A percentile compares a stretch with the other conserved stretches of the same genome.
Conservation (phyloP, 2,113 vertebrate genomes). For the Genyomyrus donnyi region DNA sequence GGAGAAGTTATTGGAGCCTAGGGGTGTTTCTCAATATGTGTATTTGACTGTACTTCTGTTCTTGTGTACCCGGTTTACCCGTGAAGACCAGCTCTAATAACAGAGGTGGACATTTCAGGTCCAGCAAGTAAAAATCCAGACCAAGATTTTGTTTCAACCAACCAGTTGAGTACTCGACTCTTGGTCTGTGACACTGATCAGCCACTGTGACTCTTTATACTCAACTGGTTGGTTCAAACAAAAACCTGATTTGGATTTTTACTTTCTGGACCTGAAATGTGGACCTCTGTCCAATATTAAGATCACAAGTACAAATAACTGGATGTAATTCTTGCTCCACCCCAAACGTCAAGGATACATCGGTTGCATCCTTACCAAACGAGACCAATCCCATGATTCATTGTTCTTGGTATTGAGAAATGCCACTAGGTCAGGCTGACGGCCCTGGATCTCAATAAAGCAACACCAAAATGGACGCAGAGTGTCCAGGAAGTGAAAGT, state of each 20-base stretch:
- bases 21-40: background rate
- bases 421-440: background rate
- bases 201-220: too few species aligned
- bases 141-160: too few species aligned
- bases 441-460: background rate
- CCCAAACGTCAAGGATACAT: background rate
- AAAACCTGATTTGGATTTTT: too few species aligned
- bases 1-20: background rate
- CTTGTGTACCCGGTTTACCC: background rate
- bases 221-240: too few species aligned
- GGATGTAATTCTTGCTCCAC: background rate
- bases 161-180: too few species aligned
- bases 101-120: too few species aligned
- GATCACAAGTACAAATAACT: background rate
- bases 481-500: background rate
- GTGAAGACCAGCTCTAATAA: background rate
- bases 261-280: too few species aligned
- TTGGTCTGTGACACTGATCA: too few species aligned
- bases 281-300: background rate
- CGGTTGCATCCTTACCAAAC: background rate
- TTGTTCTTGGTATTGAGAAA: background rate
- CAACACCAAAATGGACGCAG: background rate
- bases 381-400: background rate
- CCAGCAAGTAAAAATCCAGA: too few species aligned
- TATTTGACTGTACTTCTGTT: background rate